These are phyloP conservation scores for Pyralis farinalis DNA, from an alignment of 2,888 invertebrate genomes.

Conservation along the genomic window DNA sequence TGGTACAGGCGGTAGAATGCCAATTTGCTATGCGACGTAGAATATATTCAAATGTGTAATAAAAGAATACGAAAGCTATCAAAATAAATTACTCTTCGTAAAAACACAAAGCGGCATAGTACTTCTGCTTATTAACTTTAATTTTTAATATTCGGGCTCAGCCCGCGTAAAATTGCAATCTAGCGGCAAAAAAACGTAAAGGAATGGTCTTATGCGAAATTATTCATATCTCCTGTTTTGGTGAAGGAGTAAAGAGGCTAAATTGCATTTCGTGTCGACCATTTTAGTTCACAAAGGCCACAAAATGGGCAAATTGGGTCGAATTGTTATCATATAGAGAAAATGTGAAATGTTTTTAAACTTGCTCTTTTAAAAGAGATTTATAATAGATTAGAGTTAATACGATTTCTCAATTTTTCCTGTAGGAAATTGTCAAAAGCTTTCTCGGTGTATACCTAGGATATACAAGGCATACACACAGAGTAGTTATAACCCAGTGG, in stretches of 20 bases:
- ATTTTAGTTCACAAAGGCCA: background rate
- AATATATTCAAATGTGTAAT: too few relatives aligned
- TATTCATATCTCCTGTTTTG: conserved; percentile 23
- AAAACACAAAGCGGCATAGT: conserved; percentile 33
- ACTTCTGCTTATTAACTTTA: conserved; percentile 72
- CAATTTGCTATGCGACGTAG: too few relatives aligned
- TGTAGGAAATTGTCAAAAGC: too few relatives aligned
- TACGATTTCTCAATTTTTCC: too few relatives aligned
- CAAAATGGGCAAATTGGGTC: background rate
- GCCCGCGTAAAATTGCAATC: conserved; percentile 74
- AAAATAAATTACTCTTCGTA: conserved; percentile 28
- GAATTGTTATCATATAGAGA: background rate
- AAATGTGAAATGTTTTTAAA: too few relatives aligned
- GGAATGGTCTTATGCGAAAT: conserved; percentile 29
- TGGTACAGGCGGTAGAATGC: too few relatives aligned
- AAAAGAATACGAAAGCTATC: conserved; percentile 17
- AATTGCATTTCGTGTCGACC: conserved; percentile 9
- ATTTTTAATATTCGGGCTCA: conserved; percentile 77
- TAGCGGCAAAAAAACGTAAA: conserved; percentile 45
- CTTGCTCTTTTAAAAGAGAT: too few relatives aligned
- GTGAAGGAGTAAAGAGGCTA: conserved; percentile 5
- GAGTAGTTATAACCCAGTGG: too few relatives aligned
- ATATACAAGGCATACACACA: too few relatives aligned
- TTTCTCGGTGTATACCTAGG: too few relatives aligned
- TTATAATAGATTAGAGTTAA: too few relatives aligned